Evolutionary conservation across 2,797 vertebrate species (phyloP).

Genomic region (Sparus aurata): DNA sequence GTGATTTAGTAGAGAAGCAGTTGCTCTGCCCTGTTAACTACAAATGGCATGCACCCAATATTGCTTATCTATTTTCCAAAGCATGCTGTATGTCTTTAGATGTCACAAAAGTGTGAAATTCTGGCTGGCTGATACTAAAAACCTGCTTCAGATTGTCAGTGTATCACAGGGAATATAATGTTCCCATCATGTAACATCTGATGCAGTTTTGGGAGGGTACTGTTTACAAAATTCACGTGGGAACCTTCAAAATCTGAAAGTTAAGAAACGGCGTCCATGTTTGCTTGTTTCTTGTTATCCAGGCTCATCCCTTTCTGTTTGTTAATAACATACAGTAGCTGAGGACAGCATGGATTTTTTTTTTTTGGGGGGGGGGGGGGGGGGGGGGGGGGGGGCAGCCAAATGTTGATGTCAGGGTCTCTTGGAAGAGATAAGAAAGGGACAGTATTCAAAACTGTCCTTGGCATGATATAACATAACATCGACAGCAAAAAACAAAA

Average conservation of each 20-base stretch:
- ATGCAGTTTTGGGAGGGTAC: neutral
- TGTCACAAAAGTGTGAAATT: constrained; percentile 1
- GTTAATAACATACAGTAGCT: neutral
- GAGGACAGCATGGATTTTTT: neutral
- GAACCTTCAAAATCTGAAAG: constrained; percentile 17
- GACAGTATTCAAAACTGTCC: constrained; percentile 18
- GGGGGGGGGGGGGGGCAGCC: neutral
- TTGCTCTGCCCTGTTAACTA: neutral
- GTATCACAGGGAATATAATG: constrained; percentile 24
- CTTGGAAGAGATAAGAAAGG: constrained; percentile 12
- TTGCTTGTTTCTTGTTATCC: neutral
- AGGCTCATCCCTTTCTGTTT: neutral
- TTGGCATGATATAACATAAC: neutral
- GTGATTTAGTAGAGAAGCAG: too few relatives aligned
- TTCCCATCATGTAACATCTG: neutral
- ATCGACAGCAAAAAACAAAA: neutral
- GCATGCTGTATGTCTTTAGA: neutral
- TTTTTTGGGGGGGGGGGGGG: too few relatives aligned
- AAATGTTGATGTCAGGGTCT: constrained; percentile 16
- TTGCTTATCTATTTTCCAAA: neutral
- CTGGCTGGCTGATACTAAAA: constrained; percentile 2
- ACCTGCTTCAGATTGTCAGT: neutral
- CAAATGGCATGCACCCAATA: neutral
- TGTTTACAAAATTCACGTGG: neutral
- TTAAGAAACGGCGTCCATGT: neutral